These are phyloP conservation scores for Homarus gammarus DNA, from an alignment of 2,888 invertebrate species.

Conservation along the genomic window DNA sequence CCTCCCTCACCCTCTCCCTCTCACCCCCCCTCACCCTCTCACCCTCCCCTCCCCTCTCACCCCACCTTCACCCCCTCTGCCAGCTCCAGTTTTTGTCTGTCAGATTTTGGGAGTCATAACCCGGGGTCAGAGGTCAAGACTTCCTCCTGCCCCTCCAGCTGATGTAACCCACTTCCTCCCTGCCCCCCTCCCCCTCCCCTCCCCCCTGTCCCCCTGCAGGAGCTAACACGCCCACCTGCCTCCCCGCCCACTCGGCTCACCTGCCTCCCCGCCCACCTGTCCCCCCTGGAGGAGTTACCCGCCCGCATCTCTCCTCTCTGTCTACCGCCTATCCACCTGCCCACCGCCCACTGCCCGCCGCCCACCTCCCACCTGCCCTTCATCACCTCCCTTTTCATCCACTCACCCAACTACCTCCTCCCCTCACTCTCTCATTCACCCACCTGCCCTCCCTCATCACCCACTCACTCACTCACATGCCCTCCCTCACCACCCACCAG, in stretches of 20 bases:
- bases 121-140: conserved; percentile 6
- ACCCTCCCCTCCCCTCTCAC: neutral
- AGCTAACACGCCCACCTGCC: no score
- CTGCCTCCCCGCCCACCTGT: no score
- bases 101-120: neutral
- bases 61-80: no score
- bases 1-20: neutral
- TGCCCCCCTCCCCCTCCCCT: neutral
- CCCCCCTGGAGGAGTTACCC: no score
- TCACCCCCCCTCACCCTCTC: neutral
- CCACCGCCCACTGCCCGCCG: neutral
- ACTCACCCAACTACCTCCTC: no score
- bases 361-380: neutral
- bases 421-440: neutral
- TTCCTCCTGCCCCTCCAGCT: neutral
- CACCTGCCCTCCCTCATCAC: neutral
- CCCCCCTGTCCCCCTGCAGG: neutral
- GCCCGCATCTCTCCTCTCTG: no score
- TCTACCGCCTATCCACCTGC: no score
- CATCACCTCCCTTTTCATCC: no score
- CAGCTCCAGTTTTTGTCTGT: conserved; percentile 7
- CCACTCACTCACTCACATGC: neutral
- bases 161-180: no score
- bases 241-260: no score
- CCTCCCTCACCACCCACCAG: neutral